phyloP scores from a whole-genome alignment of 2,113 vertebrate genomes.

The Dasyornis broadbenti region DNA sequence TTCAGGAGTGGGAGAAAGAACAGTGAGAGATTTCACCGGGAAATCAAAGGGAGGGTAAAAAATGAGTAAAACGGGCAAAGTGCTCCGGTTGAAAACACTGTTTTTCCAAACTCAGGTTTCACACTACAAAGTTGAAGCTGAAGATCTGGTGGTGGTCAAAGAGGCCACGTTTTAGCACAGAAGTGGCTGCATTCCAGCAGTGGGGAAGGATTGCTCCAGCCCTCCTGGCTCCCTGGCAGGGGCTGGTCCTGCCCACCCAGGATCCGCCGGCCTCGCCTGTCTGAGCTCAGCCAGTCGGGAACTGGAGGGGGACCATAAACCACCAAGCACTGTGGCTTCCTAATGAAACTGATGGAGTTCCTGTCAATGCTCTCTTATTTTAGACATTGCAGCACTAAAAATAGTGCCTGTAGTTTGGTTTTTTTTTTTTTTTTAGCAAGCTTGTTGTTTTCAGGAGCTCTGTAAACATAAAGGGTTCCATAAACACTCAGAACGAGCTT shows the following conservation, averaged over 20 bases:
- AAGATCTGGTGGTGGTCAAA: neutral
- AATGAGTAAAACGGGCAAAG: neutral
- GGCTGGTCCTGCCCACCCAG: neutral
- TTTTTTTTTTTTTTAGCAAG: neutral
- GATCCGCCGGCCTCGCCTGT: neutral
- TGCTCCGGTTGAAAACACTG: rapidly evolving
- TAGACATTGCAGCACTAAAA: neutral
- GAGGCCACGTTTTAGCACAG: neutral
- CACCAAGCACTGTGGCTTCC: neutral
- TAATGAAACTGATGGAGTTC: neutral
- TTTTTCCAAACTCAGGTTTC: neutral
- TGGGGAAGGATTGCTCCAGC: neutral
- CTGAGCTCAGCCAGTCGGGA: neutral
- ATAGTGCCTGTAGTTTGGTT: neutral
- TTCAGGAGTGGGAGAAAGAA: neutral
- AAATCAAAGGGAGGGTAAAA: neutral
- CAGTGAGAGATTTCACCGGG: neutral
- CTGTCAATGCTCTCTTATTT: slow-evolving; percentile 44
- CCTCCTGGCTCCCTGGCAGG: neutral
- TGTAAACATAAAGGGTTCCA: slow-evolving; percentile 48
- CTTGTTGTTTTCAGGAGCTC: slow-evolving; percentile 44
- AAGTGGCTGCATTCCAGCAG: neutral
- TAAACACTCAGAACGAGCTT: slow-evolving; percentile 38
- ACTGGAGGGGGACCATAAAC: neutral
- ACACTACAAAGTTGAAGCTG: neutral